Base-by-base conservation (phyloP, 2,797 vertebrate species). In the Galaxias olidus region DNA sequence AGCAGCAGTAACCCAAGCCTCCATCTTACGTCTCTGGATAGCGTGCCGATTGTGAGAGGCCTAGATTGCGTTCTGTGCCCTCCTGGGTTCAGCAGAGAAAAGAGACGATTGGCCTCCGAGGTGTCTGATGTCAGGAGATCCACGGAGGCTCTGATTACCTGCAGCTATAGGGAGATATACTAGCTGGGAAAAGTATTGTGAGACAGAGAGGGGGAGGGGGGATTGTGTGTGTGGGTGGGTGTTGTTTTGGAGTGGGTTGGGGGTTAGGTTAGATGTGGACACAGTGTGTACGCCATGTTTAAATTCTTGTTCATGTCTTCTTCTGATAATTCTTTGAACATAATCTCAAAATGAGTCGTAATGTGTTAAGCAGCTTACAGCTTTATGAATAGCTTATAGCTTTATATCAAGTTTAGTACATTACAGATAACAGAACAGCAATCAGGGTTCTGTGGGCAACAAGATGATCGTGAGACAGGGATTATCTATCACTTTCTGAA, bases 1-100 rank as follows among this genome's bases (percentile, higher is more conserved):
- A 51, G 18, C 45, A 57, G 63, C 59, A 69, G 90, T 84, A 92
- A 91, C 84, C 66, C 60, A 81, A 91, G 83, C 86, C 81, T 43
- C 42, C 58, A 73, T 81, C 68, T 75, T 76, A 77, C 80, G 78
- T 83, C 51, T 72, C 81, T 64, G 66, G 73, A 85, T 87, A 84
- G 88, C 84, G 80, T 88, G 84, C 75, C 48, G 80, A 79, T 70
- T 74, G 74, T 69, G 79, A 84, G 81, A 84, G 82, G 85, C 83
- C 82, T 78, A 73, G 86, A 86, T 86, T 75, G 75, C 58, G 4
- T 47, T 73, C 80, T 65, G 75, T 71, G 77, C 87, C 86, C 84
- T 79, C 79, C 52, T 82, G 82, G 73, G 82, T 78, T 76, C 5
- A 41, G 70, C 7, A 41, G 66, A 84, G 75, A 85, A 80, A 82